Evolutionary conservation across 2,888 invertebrate genomes (phyloP), one percentile per base, ranked within the genome.

Genomic region (Sinhomidia bicolor): DNA sequence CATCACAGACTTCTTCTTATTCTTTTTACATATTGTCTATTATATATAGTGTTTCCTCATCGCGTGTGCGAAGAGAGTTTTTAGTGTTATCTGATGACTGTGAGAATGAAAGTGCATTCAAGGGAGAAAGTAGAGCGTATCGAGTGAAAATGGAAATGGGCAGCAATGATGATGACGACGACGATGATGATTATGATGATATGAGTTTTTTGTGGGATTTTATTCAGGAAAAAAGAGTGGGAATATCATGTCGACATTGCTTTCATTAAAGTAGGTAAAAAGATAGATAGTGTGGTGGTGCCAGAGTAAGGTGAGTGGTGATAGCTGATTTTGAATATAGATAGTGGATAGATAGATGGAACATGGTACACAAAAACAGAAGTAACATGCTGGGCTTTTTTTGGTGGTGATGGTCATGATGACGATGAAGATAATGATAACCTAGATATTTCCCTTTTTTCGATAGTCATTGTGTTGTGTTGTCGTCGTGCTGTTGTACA

Each of bases 91-190:
- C 6, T n/a, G 23, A 5, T 51, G 54, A n/a, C 32, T 2, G 14
- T n/a, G 14, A 29, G 9, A 23, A 14, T 76, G 32, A n/a, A 32
- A 47, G 26, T 76, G 51, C 47, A 51, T 47, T 51, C 23, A 76
- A 14, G 51, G 26, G 76, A 29, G 76, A 76, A 76, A 76, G 76
- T 76, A 26, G 76, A 76, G 76, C 76, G 51, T 76, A 76, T 76
- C 76, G 51, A 51, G 76, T 71, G 71, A 71, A 71, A 71, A 71
- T 71, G 76, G 51, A 51, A 76, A 76, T 76, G 76, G 76, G 17
- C 76, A 71, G 41, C 23, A 10, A 68, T 36, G 36, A 68, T 6
- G 36, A 68, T 44, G 44, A 71, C 44, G 44, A 44, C 1, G 57
- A 60, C 23, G 23, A 71, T 41, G 14, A n/a, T n/a, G n/a, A n/a